A percentile compares a stretch with the other conserved stretches of the same genome.
These are phyloP conservation scores for Strix occidentalis DNA, from an alignment of 2,797 vertebrate species.

Conservation along the genomic window DNA sequence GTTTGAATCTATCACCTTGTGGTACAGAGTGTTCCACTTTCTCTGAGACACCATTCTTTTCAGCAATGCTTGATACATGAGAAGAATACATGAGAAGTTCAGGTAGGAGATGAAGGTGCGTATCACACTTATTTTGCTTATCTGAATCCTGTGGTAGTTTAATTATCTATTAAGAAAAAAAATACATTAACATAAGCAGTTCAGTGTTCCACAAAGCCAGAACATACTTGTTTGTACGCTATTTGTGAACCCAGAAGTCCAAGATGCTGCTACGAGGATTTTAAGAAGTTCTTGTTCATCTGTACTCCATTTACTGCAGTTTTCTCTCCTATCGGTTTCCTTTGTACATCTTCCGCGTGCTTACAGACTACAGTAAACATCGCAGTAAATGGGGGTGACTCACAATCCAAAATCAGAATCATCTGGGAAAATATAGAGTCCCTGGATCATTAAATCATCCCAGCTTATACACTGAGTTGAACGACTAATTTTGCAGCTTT, in stretches of 20 bases:
- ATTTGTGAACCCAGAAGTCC: background rate
- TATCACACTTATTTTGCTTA: conserved; percentile 35
- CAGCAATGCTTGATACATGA: background rate
- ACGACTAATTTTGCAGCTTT: background rate
- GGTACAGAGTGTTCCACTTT: background rate
- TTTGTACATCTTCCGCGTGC: background rate
- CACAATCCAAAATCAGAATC: background rate
- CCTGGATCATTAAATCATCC: background rate
- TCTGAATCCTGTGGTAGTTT: conserved; percentile 77
- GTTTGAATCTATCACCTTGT: conserved; percentile 62
- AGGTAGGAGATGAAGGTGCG: conserved; percentile 35
- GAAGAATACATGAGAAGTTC: conserved; percentile 33
- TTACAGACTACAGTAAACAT: background rate
- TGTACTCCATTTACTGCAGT: background rate
- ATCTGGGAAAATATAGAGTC: background rate
- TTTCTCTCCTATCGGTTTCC: background rate
- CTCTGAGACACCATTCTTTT: conserved; percentile 7
- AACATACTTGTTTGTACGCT: background rate
- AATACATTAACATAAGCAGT: background rate
- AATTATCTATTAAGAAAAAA: conserved; percentile 77
- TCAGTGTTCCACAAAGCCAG: background rate
- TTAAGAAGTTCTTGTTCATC: background rate
- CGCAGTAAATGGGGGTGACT: background rate
- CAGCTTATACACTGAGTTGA: background rate
- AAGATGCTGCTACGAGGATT: background rate